A percentile compares a stretch with the other conserved stretches of the same genome.
Conservation (phyloP, 2,797 vertebrate species). For the Helicolenus hilgendorfi region DNA sequence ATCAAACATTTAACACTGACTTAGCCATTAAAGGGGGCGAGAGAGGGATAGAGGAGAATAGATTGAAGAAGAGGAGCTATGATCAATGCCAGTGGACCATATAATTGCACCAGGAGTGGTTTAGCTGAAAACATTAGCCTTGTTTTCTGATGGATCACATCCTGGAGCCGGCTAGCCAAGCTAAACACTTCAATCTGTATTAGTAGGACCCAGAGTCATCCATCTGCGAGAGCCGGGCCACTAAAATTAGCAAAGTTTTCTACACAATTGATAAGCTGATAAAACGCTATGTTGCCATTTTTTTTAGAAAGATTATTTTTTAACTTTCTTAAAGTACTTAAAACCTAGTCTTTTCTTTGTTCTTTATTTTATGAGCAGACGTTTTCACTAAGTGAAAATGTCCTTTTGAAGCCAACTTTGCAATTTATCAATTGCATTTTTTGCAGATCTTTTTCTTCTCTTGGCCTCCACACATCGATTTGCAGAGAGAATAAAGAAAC, state of each 20-base stretch:
- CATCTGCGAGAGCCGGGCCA: slow-evolving; percentile 23
- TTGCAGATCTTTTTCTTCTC: neutral
- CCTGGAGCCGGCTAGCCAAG: slow-evolving; percentile 86
- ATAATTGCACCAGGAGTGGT: slow-evolving; percentile 98
- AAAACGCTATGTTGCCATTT: slow-evolving; percentile 3
- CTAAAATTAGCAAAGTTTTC: slow-evolving; percentile 49
- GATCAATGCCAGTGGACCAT: slow-evolving; percentile 99
- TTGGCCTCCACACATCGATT: neutral
- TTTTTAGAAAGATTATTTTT: slow-evolving; percentile 1
- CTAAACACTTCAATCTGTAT: slow-evolving; percentile 80
- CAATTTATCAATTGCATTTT: neutral
- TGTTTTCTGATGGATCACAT: slow-evolving; percentile 97
- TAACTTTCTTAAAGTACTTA: neutral
- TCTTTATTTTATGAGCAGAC: neutral
- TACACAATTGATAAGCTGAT: slow-evolving; percentile 26
- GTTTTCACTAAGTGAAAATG: neutral
- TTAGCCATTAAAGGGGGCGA: slow-evolving; percentile 74
- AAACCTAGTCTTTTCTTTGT: neutral
- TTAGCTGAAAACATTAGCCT: slow-evolving; percentile 97
- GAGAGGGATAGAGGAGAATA: slow-evolving; percentile 70
- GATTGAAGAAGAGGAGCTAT: slow-evolving; percentile 92
- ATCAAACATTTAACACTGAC: slow-evolving; percentile 82
- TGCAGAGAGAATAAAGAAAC: neutral
- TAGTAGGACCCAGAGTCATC: slow-evolving; percentile 54
- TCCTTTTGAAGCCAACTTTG: neutral